Evolutionary conservation across 2,797 vertebrate species (phyloP).

Genomic region (Echeneis naucrates): DNA sequence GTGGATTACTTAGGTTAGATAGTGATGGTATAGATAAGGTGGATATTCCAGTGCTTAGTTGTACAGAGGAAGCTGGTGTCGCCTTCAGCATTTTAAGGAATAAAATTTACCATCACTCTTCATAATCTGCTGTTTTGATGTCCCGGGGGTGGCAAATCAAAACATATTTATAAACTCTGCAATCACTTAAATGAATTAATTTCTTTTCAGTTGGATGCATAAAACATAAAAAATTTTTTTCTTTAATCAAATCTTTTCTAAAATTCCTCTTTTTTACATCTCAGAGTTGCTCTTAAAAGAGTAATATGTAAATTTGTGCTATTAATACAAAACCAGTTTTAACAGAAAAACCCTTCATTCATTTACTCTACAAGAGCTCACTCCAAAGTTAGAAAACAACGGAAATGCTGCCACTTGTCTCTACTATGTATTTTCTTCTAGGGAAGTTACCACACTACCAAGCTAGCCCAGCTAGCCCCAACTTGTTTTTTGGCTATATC

Average conservation of each 20-base stretch:
- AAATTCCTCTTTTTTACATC: neutral
- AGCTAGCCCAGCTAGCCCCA: no score
- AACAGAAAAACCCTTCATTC: no score
- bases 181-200: neutral
- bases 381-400: no score
- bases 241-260: neutral
- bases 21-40: conserved; percentile 4
- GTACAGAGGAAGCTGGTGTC: neutral
- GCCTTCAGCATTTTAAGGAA: neutral
- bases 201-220: neutral
- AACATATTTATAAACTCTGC: neutral
- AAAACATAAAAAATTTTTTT: neutral
- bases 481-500: no score
- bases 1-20: conserved; percentile 29
- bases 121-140: neutral
- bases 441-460: no score
- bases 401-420: no score
- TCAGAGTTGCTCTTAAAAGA: neutral
- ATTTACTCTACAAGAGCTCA: no score
- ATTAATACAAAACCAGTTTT: no score
- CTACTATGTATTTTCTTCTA: no score
- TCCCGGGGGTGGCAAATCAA: neutral
- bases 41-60: conserved; percentile 12
- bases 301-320: no score
- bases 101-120: neutral